Conservation (phyloP, 2,113 vertebrate genomes). For the Campylomormyrus tamandua region DNA sequence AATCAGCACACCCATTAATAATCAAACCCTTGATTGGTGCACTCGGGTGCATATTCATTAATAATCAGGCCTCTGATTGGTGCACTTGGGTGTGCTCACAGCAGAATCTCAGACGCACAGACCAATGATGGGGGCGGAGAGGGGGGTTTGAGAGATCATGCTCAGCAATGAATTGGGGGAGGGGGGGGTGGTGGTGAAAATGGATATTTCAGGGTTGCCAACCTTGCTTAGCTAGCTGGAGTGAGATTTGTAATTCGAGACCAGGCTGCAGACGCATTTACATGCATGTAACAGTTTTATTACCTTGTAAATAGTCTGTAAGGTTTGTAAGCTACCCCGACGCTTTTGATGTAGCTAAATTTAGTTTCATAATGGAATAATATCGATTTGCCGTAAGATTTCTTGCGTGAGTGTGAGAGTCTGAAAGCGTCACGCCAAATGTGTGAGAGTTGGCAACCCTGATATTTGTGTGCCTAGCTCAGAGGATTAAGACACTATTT, state of each 20-base stretch:
- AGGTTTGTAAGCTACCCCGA: background rate
- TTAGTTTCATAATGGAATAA: background rate
- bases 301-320: background rate
- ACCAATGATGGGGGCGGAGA: background rate
- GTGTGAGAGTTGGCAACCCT: background rate
- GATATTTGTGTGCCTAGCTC: background rate
- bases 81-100: background rate
- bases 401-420: background rate
- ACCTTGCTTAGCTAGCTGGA: background rate
- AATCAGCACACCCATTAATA: background rate
- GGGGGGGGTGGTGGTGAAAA: background rate
- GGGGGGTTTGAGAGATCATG: background rate
- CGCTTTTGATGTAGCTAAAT: background rate
- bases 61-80: background rate
- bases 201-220: background rate
- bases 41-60: background rate
- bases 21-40: background rate
- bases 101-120: background rate
- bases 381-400: background rate
- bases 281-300: background rate
- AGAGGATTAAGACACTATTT: background rate
- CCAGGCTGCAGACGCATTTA: background rate
- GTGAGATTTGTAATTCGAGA: background rate
- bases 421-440: background rate
- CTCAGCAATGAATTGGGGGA: background rate